phyloP scores from a whole-genome alignment of 2,797 vertebrate species.

The Mallotus villosus region DNA sequence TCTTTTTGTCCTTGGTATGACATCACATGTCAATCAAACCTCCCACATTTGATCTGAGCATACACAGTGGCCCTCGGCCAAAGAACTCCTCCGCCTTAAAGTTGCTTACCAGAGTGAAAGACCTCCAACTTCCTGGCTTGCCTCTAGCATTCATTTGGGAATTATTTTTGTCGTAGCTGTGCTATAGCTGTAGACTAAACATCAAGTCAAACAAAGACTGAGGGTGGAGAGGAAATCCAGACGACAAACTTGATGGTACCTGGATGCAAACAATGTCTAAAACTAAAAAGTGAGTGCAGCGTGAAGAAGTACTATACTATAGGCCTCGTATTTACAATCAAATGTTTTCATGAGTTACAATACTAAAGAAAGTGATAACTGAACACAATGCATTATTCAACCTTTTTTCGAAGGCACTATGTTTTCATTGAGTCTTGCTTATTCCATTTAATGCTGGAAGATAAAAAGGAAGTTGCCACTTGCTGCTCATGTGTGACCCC shows the following conservation, averaged over 20 bases:
- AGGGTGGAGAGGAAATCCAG: conserved; percentile 6
- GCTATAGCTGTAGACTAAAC: not conserved
- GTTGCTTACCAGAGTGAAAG: not conserved
- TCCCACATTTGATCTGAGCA: not conserved
- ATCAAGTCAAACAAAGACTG: not conserved
- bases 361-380: not conserved
- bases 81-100: not conserved
- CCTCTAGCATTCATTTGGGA: not conserved
- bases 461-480: not conserved
- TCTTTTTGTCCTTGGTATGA: not conserved
- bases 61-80: not conserved
- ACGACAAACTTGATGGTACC: not conserved
- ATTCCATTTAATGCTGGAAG: too few species aligned
- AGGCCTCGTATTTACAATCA: not conserved
- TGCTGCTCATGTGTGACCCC: conserved; percentile 3
- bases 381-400: too few species aligned
- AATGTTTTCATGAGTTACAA: not conserved
- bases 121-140: conserved; percentile 5
- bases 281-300: conserved; percentile 4
- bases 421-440: not conserved
- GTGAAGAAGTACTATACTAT: not conserved
- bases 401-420: not conserved
- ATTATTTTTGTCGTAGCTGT: not conserved
- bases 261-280: not conserved
- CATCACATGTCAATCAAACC: not conserved